Percentiles rank a stretch among this genome's conserved stretches.
Evolutionary conservation across 2,797 vertebrate genomes (phyloP).

Genomic region (Pantherophis vulpinus): DNA sequence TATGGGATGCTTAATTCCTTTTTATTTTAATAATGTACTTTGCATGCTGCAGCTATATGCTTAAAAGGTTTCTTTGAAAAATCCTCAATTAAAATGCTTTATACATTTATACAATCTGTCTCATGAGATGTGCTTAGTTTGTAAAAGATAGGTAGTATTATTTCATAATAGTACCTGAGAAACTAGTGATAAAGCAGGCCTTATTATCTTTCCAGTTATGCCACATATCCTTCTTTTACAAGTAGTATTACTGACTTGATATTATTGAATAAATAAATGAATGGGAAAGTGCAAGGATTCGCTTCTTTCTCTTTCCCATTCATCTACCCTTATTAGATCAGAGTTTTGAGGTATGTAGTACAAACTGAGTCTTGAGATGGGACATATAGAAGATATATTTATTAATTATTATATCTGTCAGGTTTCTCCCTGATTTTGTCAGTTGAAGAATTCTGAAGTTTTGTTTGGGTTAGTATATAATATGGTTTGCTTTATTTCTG

Average conservation of each 20-base stretch:
- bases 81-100: neutral
- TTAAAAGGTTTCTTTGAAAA: neutral
- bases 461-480: neutral
- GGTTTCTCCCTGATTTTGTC: neutral
- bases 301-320: too few relatives aligned
- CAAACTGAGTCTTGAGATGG: neutral
- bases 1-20: neutral
- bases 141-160: neutral
- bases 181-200: slow-evolving; percentile 3
- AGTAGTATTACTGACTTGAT: neutral
- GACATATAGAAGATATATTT: neutral
- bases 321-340: too few relatives aligned
- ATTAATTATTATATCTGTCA: neutral
- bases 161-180: neutral
- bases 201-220: neutral
- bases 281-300: neutral
- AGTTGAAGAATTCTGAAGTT: neutral
- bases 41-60: neutral
- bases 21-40: neutral
- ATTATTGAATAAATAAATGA: neutral
- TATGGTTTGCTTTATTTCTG: neutral
- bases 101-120: neutral
- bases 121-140: neutral
- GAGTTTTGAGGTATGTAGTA: neutral
- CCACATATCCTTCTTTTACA: neutral